These are phyloP conservation scores for Hyla sarda DNA, from an alignment of 2,113 vertebrate genomes.

Conservation along the genomic window DNA sequence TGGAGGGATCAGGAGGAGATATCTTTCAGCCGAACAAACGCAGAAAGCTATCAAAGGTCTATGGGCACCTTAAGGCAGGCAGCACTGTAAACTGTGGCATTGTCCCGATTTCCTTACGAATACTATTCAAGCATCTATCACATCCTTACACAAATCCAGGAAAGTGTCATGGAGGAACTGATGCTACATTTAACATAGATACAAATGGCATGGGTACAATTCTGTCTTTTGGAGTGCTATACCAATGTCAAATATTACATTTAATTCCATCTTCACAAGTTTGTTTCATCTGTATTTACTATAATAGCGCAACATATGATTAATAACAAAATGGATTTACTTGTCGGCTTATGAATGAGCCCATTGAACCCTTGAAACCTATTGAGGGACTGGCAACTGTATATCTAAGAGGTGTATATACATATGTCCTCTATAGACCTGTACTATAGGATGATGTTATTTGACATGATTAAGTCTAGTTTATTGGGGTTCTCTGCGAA, in stretches of 20 bases:
- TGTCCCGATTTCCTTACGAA: not conserved
- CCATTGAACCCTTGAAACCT: not conserved
- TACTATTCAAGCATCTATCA: not conserved
- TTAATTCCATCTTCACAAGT: not conserved
- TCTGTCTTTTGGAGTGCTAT: not conserved
- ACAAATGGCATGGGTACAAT: not conserved
- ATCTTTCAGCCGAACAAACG: too few species aligned
- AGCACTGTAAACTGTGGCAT: not conserved
- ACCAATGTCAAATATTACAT: not conserved
- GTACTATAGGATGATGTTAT: too few species aligned
- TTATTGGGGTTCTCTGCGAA: not conserved
- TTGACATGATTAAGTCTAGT: not conserved
- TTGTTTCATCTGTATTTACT: not conserved
- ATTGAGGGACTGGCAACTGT: not conserved
- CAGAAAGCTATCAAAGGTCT: too few species aligned
- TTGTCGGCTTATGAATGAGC: not conserved
- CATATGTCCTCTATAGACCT: not conserved
- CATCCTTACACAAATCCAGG: not conserved
- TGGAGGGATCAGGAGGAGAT: too few species aligned
- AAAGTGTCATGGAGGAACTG: not conserved
- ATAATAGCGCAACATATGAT: not conserved
- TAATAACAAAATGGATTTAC: not conserved
- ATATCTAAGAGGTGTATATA: not conserved
- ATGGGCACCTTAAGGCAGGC: too few species aligned
- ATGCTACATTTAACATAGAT: not conserved